Evolutionary conservation across 2,888 invertebrate genomes (phyloP).

Genomic region (Lysandra coridon): DNA sequence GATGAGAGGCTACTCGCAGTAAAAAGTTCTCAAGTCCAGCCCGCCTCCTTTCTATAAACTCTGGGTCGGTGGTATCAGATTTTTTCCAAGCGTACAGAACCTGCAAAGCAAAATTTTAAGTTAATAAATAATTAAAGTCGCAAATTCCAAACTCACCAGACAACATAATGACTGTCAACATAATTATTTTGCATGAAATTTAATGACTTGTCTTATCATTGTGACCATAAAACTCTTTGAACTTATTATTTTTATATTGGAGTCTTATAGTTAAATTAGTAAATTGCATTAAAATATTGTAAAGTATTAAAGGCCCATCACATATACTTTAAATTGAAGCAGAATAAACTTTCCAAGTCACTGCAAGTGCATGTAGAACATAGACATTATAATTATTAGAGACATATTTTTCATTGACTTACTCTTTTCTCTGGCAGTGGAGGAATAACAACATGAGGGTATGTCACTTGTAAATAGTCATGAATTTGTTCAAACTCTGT

Average conservation of each 20-base stretch:
- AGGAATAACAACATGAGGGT: conserved; percentile 90
- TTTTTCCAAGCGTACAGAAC: conserved; percentile 89
- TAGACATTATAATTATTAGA: background rate
- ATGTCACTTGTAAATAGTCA: conserved; percentile 87
- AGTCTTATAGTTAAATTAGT: background rate
- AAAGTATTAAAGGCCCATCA: too few relatives aligned
- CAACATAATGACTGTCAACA: background rate
- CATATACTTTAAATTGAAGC: too few relatives aligned
- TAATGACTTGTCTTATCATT: too few relatives aligned
- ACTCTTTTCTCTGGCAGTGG: conserved; percentile 90
- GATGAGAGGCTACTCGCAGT: conserved; percentile 87
- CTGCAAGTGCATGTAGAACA: too few relatives aligned
- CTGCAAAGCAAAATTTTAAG: conserved; percentile 44
- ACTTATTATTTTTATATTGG: background rate
- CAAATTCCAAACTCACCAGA: background rate
- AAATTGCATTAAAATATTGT: too few relatives aligned
- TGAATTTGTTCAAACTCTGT: conserved; percentile 91
- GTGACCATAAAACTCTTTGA: too few relatives aligned
- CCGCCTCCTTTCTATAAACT: conserved; percentile 90
- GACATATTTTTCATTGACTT: conserved; percentile 38
- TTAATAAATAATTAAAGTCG: background rate
- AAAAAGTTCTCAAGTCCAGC: conserved; percentile 91
- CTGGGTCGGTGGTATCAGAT: conserved; percentile 90
- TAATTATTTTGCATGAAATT: too few relatives aligned
- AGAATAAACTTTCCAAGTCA: too few relatives aligned